These are phyloP conservation scores for Zaprionus africanus DNA, from an alignment of 1,140 invertebrate species.

Conservation along the genomic window DNA sequence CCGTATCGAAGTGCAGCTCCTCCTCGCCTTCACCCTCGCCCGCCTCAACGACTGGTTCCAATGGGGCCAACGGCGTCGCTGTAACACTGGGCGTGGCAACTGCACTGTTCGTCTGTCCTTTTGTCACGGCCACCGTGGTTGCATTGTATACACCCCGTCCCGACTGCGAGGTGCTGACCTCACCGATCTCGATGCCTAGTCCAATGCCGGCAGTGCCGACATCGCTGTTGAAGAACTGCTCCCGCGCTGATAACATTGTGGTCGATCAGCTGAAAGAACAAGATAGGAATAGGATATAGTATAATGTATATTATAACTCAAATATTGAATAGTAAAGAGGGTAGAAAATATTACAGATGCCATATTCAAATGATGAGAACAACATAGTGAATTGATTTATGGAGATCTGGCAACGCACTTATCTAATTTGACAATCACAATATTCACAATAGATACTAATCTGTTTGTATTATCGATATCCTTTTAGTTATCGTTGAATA, in stretches of 20 bases:
- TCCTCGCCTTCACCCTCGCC: slow-evolving; percentile 48
- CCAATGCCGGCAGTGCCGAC: slow-evolving; percentile 64
- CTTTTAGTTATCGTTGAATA: too few species aligned
- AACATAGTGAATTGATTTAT: too few species aligned
- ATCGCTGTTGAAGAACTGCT: slow-evolving; percentile 70
- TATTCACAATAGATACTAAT: too few species aligned
- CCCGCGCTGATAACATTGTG: slow-evolving; percentile 70
- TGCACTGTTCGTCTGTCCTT: slow-evolving; percentile 35
- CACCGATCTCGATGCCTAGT: slow-evolving; percentile 67
- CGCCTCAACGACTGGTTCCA: slow-evolving; percentile 53
- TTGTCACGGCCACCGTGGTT: slow-evolving; percentile 75
- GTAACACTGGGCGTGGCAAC: slow-evolving; percentile 19
- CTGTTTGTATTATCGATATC: too few species aligned
- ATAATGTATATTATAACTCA: too few species aligned
- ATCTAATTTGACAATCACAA: too few species aligned
- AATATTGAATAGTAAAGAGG: too few species aligned
- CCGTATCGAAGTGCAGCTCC: slow-evolving; percentile 52
- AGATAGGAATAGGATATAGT: too few species aligned
- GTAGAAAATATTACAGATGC: too few species aligned
- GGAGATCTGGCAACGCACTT: too few species aligned
- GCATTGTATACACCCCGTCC: slow-evolving; percentile 67
- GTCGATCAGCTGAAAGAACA: slow-evolving; percentile 39
- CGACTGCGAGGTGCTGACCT: slow-evolving; percentile 33
- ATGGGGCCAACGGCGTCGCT: slow-evolving; percentile 27
- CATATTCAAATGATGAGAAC: too few species aligned